These are phyloP conservation scores for Elephantulus edwardii DNA, from an alignment of 2,113 vertebrate genomes.

Conservation along the genomic window DNA sequence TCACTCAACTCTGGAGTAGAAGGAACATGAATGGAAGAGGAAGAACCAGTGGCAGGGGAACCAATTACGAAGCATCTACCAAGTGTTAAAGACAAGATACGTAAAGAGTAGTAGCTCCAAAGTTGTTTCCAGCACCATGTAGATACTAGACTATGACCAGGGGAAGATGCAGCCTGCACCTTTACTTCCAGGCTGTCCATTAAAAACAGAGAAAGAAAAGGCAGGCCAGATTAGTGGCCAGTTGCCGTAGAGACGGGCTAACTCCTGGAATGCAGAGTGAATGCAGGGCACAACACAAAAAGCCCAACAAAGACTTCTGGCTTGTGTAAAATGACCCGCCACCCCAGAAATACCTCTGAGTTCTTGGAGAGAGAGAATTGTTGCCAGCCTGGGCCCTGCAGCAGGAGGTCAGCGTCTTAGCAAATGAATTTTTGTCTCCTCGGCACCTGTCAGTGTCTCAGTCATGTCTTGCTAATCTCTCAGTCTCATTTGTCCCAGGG, in stretches of 20 bases:
- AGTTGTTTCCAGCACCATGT: background rate
- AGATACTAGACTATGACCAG: background rate
- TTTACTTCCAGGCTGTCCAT: slow-evolving; percentile 25
- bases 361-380: slow-evolving; percentile 61
- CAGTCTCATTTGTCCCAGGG: slow-evolving; percentile 50
- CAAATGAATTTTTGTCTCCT: slow-evolving; percentile 56
- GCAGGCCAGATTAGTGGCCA: slow-evolving; percentile 56
- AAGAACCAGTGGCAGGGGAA: background rate
- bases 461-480: slow-evolving; percentile 53
- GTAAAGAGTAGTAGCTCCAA: background rate
- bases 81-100: background rate
- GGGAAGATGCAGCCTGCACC: background rate
- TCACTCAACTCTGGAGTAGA: background rate
- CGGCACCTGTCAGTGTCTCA: slow-evolving; percentile 58
- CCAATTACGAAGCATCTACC: background rate
- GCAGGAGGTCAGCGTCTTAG: slow-evolving; percentile 47
- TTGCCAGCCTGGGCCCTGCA: slow-evolving; percentile 25
- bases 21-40: background rate
- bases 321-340: slow-evolving; percentile 61
- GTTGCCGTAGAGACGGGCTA: slow-evolving; percentile 69
- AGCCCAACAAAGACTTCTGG: slow-evolving; percentile 37
- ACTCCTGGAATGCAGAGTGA: slow-evolving; percentile 65
- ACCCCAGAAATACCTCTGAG: slow-evolving; percentile 53
- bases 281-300: background rate
- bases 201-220: slow-evolving; percentile 52